Conservation (phyloP, 2,797 vertebrate genomes). For the Austrolebias charrua region DNA sequence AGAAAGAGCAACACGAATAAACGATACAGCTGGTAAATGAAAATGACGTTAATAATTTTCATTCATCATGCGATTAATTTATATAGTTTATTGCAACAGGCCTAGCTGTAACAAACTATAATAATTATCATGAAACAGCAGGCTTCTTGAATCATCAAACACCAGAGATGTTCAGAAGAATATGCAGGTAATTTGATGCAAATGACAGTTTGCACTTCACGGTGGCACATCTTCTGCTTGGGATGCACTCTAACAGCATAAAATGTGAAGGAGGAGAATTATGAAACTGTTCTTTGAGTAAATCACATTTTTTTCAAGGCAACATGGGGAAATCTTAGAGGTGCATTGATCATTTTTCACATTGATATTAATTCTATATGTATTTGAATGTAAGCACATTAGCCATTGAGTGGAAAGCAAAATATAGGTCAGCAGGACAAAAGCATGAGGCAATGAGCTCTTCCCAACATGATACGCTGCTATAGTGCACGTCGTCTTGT, state of each 20-base stretch:
- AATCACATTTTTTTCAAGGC: background rate
- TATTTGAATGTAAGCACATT: background rate
- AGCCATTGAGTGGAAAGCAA: background rate
- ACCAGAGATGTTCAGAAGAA: background rate
- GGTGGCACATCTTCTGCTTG: background rate
- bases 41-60: too few relatives aligned
- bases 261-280: background rate
- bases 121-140: background rate
- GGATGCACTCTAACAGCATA: conserved; percentile 1
- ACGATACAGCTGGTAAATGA: too few relatives aligned
- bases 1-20: too few relatives aligned
- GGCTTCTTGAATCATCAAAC: background rate
- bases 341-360: background rate
- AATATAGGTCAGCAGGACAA: background rate
- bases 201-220: background rate
- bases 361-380: background rate
- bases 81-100: too few relatives aligned
- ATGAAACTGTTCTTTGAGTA: background rate
- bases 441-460: background rate
- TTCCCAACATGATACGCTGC: background rate
- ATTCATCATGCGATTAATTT: too few relatives aligned
- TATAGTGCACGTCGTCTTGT: background rate
- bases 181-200: background rate
- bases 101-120: background rate
- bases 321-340: background rate